Evolutionary conservation across 2,888 invertebrate genomes (phyloP), one percentile per base, ranked within the genome.

Genomic region (Polydesmus complanatus): DNA sequence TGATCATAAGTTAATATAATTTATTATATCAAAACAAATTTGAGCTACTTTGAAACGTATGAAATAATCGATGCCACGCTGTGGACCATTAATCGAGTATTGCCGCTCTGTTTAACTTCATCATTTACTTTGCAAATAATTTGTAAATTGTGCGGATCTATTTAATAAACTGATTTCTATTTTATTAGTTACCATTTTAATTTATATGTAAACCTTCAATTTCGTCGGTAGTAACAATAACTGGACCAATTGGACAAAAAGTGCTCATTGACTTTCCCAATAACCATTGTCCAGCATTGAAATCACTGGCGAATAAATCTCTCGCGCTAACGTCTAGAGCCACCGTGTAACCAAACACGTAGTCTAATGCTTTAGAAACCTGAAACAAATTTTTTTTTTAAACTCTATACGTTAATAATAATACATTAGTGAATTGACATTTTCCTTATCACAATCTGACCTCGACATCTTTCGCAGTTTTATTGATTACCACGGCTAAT

Each of bases 301-400:
- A 79, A n/a, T 75, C 72, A 19, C 74, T 72, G 67, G 86, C 85
- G 73, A 88, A 88, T 90, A 90, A 90, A 70, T 92, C 91, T 51
- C 91, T 77, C 0, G 90, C 91, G 56, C 84, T 83, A 55, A 93
- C 84, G 73, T 93, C 93, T 74, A 92, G 90, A 0, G 89, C 89
- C 1, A 89, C 79, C 1, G 88, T 86, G 71, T 88, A 92, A 0
- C 92, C 92, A 68, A 89, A 83, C 1, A 93, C 80, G 70, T 85
- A 82, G 55, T 86, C 79, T 69, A 83, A 80, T 0, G 86, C 91
- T 53, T 85, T 78, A 3, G 80, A 79, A 5, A 78, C 79, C 56
- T 81, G 74, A 18, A 22, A 11, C 5, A 54, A 26, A 26, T 23
- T 14, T 11, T 14, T 19, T 51, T 51, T 51, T 5, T 51, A 5